Conservation (phyloP, 1,140 invertebrate genomes). For the Drosophila neocordata region DNA sequence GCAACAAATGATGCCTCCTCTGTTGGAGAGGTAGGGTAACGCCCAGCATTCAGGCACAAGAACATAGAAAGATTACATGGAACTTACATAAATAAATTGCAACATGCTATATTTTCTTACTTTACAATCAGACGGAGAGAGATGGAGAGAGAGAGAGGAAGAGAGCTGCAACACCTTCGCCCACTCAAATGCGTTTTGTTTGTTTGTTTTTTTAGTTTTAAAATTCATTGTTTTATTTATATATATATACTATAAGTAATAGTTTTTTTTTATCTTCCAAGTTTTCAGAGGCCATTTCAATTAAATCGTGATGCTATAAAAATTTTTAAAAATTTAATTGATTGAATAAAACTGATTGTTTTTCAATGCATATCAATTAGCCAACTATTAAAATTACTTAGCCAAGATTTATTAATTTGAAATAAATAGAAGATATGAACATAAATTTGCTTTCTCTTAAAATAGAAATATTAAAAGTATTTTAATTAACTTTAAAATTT, state of each 20-base stretch:
- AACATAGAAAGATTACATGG: slow-evolving; percentile 43
- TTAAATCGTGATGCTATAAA: slow-evolving; percentile 67
- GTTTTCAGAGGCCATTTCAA: slow-evolving; percentile 58
- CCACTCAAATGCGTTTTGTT: slow-evolving; percentile 65
- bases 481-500: no score
- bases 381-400: neutral
- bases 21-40: slow-evolving; percentile 3
- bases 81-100: slow-evolving; percentile 48
- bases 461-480: no score
- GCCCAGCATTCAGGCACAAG: slow-evolving; percentile 30
- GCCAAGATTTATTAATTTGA: neutral
- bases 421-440: neutral
- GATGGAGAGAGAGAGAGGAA: neutral
- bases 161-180: slow-evolving; percentile 53
- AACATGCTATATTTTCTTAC: slow-evolving; percentile 49
- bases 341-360: slow-evolving; percentile 2
- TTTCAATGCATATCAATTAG: neutral
- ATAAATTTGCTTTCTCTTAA: no score
- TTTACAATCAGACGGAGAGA: slow-evolving; percentile 21
- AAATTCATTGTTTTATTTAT: slow-evolving; percentile 63
- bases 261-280: slow-evolving; percentile 40
- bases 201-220: slow-evolving; percentile 32
- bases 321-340: slow-evolving; percentile 37
- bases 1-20: slow-evolving; percentile 1
- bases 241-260: slow-evolving; percentile 39